phyloP scores from a whole-genome alignment of 2,888 invertebrate genomes.

The Pachliopta kotzebuea region DNA sequence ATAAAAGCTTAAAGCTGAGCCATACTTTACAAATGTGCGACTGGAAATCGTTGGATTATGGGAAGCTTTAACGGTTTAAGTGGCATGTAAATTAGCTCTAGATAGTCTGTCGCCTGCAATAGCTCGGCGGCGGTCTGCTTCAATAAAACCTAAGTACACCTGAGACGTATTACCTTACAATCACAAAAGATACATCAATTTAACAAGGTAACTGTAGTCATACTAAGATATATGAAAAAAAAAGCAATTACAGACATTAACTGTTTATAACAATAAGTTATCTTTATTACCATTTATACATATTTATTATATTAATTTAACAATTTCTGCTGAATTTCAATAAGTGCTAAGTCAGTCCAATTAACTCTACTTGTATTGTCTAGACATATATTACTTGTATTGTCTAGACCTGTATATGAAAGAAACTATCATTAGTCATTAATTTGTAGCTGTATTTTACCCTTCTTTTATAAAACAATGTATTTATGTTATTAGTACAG shows the following conservation, averaged over 20 bases:
- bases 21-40: slow-evolving; percentile 16
- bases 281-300: no score
- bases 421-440: neutral
- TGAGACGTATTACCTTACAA: neutral
- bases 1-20: slow-evolving; percentile 1
- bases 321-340: no score
- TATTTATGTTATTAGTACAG: no score
- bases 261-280: no score
- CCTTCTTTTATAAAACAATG: neutral
- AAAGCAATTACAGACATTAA: no score
- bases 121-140: neutral
- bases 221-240: no score
- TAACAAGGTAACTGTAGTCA: neutral
- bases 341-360: no score
- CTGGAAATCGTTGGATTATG: slow-evolving; percentile 13
- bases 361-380: no score
- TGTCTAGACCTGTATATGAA: no score
- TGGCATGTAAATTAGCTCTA: slow-evolving; percentile 23
- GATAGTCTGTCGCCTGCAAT: slow-evolving; percentile 13
- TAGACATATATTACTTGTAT: no score
- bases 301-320: no score
- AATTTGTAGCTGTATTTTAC: neutral
- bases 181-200: neutral
- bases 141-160: neutral
- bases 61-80: slow-evolving; percentile 19